These are phyloP conservation scores for Eulemur mongoz DNA, from an alignment of 2,797 vertebrate genomes.

Conservation along the genomic window DNA sequence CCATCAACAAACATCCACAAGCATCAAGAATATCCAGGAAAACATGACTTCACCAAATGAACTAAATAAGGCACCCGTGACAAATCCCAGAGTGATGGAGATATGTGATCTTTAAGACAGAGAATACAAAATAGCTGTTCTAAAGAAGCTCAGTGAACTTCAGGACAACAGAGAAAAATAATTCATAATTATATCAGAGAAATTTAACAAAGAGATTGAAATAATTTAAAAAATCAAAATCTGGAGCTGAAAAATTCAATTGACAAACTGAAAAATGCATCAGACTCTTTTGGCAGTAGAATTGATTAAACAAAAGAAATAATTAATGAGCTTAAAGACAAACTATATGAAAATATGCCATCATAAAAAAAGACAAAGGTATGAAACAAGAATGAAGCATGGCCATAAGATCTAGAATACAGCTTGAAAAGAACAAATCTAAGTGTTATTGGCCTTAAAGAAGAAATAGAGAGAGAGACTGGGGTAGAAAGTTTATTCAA, in stretches of 20 bases:
- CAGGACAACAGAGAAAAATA: neutral
- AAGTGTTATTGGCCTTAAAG: neutral
- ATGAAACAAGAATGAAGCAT: neutral
- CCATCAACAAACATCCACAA: neutral
- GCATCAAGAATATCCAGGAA: neutral
- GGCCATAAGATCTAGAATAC: neutral
- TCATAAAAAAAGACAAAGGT: neutral
- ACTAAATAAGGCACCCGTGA: neutral
- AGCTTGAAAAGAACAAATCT: neutral
- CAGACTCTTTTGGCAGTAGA: neutral
- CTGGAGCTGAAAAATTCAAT: neutral
- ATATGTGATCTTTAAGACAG: neutral
- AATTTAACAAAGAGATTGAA: neutral
- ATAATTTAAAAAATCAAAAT: neutral
- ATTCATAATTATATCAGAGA: neutral
- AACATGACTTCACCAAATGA: neutral
- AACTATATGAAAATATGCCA: neutral
- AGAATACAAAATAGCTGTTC: neutral
- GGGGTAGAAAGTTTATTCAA: neutral
- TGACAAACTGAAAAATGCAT: neutral
- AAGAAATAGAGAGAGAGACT: neutral
- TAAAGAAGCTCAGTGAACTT: neutral
- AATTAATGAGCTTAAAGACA: neutral
- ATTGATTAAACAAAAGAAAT: neutral
- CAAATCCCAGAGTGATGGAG: neutral